These are phyloP conservation scores for Clarias magur DNA, from an alignment of 2,113 vertebrate genomes.

Conservation along the genomic window DNA sequence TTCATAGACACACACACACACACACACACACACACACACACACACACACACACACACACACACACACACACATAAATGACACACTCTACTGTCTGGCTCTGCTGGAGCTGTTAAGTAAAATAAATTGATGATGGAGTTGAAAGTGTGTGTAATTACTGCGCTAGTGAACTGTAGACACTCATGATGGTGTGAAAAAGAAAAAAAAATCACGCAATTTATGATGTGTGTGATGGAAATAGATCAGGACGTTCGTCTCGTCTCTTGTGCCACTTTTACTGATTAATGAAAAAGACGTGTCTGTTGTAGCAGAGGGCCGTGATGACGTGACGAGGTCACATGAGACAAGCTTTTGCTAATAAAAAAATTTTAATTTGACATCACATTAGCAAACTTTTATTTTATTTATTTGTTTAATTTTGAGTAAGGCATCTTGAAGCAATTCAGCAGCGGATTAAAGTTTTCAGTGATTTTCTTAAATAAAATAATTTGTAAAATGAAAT, in stretches of 20 bases:
- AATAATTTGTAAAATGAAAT: too few relatives aligned
- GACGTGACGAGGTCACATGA: too few relatives aligned
- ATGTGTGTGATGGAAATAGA: not conserved
- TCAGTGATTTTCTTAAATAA: too few relatives aligned
- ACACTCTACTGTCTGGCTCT: not conserved
- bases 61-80: not conserved
- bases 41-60: slow-evolving; percentile 57
- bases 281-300: not conserved
- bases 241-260: not conserved
- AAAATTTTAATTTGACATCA: too few relatives aligned
- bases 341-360: too few relatives aligned
- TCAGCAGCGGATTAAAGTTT: too few relatives aligned
- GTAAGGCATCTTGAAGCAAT: too few relatives aligned
- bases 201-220: not conserved
- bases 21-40: not conserved
- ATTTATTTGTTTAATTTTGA: too few relatives aligned
- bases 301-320: not conserved
- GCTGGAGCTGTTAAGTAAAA: slow-evolving; percentile 11
- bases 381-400: too few relatives aligned
- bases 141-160: not conserved
- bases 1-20: slow-evolving; percentile 44
- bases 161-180: not conserved
- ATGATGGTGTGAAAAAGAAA: not conserved
- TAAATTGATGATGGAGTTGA: not conserved
- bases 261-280: not conserved